These are phyloP conservation scores for Hyphantria cunea DNA, from an alignment of 1,140 invertebrate genomes.

Conservation along the genomic window DNA sequence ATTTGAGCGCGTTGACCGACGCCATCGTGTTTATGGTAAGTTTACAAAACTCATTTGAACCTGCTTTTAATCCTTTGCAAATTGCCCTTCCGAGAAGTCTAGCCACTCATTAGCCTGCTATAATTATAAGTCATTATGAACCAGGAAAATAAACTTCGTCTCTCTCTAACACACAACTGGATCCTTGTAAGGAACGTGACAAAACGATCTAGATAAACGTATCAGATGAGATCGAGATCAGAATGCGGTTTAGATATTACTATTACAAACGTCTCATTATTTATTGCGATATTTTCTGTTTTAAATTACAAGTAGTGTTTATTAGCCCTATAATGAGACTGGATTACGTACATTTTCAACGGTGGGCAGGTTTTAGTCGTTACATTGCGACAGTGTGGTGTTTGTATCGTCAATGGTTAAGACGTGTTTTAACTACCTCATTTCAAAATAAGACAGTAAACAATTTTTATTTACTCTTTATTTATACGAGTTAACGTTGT, in stretches of 20 bases:
- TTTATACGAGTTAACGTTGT: no score
- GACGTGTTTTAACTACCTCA: slow-evolving; percentile 1
- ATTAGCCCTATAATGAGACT: slow-evolving; percentile 40
- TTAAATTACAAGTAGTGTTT: slow-evolving; percentile 43
- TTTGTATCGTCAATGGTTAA: slow-evolving; percentile 17
- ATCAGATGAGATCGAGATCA: slow-evolving; percentile 67
- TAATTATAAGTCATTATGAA: slow-evolving; percentile 57
- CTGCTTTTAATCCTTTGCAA: slow-evolving; percentile 41
- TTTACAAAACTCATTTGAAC: slow-evolving; percentile 42
- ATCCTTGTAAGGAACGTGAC: slow-evolving; percentile 43
- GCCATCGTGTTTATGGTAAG: slow-evolving; percentile 1
- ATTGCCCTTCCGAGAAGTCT: slow-evolving; percentile 53
- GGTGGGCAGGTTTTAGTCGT: slow-evolving; percentile 16
- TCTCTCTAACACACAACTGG: slow-evolving; percentile 39
- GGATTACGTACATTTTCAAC: slow-evolving; percentile 25
- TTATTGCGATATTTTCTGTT: slow-evolving; percentile 58
- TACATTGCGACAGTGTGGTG: slow-evolving; percentile 3
- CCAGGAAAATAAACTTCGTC: slow-evolving; percentile 44
- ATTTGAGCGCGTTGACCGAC: no score
- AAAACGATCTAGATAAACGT: slow-evolving; percentile 53
- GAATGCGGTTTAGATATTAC: slow-evolving; percentile 58
- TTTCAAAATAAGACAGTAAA: neutral
- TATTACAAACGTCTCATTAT: slow-evolving; percentile 64
- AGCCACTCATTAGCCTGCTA: slow-evolving; percentile 51
- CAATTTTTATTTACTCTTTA: no score